Evolutionary conservation across 2,113 vertebrate species (phyloP).

Genomic region (Capreolus pygargus): DNA sequence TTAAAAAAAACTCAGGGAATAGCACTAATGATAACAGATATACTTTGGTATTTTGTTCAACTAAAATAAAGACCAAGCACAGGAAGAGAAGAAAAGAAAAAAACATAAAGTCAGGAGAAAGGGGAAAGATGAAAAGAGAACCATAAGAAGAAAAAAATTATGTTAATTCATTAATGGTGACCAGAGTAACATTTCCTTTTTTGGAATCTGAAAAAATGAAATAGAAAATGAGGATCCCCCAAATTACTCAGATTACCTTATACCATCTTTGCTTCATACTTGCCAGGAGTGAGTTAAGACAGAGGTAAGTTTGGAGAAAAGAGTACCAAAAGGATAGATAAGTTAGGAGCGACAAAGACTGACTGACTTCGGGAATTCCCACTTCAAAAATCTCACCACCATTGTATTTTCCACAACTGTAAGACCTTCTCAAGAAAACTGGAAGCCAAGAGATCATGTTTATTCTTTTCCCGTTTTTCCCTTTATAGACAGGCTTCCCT

Average conservation of each 20-base stretch:
- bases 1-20: neutral
- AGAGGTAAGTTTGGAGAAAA: neutral
- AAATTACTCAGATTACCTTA: constrained; percentile 27
- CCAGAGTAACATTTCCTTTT: constrained; percentile 33
- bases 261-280: neutral
- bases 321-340: neutral
- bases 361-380: neutral
- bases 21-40: neutral
- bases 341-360: neutral
- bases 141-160: neutral
- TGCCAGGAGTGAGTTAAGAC: neutral
- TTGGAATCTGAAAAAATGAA: constrained; percentile 42
- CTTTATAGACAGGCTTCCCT: neutral
- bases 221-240: neutral
- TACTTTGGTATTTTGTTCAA: neutral
- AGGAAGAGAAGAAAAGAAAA: neutral
- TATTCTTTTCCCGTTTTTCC: neutral
- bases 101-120: neutral
- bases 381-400: constrained; percentile 23
- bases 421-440: constrained; percentile 7
- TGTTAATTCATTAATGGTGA: neutral
- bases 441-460: neutral
- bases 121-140: neutral
- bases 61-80: constrained; percentile 28
- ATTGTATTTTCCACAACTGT: neutral